Base-by-base conservation (phyloP, 1,140 invertebrate species). In the Pomacea maculata region DNA sequence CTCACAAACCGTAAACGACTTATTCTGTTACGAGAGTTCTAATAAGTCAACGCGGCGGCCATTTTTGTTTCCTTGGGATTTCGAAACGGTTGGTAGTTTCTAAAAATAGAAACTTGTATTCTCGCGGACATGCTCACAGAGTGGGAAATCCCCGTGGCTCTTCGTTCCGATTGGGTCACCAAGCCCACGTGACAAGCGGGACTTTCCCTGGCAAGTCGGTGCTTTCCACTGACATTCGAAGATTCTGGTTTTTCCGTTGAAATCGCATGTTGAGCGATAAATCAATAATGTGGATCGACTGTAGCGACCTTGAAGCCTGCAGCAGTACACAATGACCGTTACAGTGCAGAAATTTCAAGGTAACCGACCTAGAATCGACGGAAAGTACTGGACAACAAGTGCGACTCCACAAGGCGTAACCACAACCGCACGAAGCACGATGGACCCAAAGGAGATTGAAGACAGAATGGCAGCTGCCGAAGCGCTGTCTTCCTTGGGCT, bases 151-250 rank as follows among this genome's bases (percentile, higher is more conserved):
- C 82, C 82, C 82, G 79, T 77, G 71, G 17, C 45, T 76, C 54
- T 45, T 75, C 55, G 65, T 61, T 45, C 12, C 21, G 76, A 79
- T 83, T 78, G 77, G 79, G 52, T 21, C 61, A 67, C n/a, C 11
- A 0, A 4, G 19, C 64, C 80, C 82, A 83, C 79, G 82, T 83
- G 82, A 80, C 70, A 72, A 73, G 78, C 67, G 82, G 82, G 82
- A 83, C 80, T 83, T 83, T 81, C 82, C 82, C 82, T 79, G 34
- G 79, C 75, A 83, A 77, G 71, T 79, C 70, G 82, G 79, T 80
- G 75, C 79, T 83, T 83, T 83, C 79, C 57, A 61, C 79, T 65
- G 71, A 80, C 45, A 70, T 78, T 73, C 72, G 57, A 65, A 63
- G 45, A 78, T 78, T 79, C n/a, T 74, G 80, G 57, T 78, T 75